phyloP scores from a whole-genome alignment of 2,113 vertebrate species.

The Petrocephalus microphthalmus region DNA sequence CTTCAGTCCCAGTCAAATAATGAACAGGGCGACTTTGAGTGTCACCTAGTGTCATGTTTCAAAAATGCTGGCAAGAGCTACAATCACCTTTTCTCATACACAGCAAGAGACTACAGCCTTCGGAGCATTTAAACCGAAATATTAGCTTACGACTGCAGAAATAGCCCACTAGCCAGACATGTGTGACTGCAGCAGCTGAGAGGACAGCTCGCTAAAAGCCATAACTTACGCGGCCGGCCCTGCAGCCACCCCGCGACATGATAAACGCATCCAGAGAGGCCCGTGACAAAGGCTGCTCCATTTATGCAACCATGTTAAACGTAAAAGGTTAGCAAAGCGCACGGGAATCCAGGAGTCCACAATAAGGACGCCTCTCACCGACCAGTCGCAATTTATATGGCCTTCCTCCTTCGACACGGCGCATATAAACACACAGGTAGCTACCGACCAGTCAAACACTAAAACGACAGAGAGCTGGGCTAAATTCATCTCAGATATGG shows the following conservation, averaged over 20 bases:
- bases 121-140: not conserved
- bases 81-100: not conserved
- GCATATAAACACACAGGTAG: not conserved
- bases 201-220: not conserved
- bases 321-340: not conserved
- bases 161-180: not conserved
- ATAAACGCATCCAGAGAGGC: not conserved
- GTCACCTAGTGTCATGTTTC: not conserved
- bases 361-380: not conserved
- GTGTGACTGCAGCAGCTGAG: not conserved
- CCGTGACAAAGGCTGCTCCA: not conserved
- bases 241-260: not conserved
- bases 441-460: not conserved
- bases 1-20: not conserved
- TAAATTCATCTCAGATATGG: not conserved
- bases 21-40: not conserved
- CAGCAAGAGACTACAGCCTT: not conserved
- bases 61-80: not conserved
- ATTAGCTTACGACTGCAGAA: not conserved
- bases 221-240: not conserved
- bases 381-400: not conserved
- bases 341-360: not conserved
- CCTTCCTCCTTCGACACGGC: not conserved
- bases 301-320: not conserved
- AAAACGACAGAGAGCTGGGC: not conserved